Base-by-base conservation (phyloP, 2,888 invertebrate species). In the Anoncus sp. region DNA sequence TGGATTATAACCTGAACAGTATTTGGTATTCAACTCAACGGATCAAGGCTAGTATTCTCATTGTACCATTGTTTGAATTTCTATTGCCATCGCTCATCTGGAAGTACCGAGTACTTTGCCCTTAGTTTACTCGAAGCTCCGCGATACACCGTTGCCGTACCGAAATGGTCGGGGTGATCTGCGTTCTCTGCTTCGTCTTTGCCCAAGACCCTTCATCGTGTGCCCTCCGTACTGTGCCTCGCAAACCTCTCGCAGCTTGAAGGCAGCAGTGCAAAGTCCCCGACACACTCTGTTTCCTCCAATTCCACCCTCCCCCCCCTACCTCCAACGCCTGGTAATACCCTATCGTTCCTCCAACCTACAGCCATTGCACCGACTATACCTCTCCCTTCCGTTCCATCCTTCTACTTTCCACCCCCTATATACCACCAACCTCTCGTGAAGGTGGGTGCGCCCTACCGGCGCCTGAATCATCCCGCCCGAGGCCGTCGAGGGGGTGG, bases 381-480 rank as follows among this genome's bases (percentile, higher is more conserved):
- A 77, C 77, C 80, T 65, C 74, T 76, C 75, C 63, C 75, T 69
- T 72, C 75, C 72, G 75, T 70, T 72, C 70, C 79, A 71, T 72
- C 78, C 80, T 70, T n/a, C n/a, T n/a, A n/a, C n/a, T 67, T 81
- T 73, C 47, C 75, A 66, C 77, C 81, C 77, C 55, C 7, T 60
- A 73, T 53, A 69, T 65, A 16, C 55, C 72, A 79, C 76, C 81
- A 80, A 79, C 81, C 87, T 85, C 82, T 77, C 69, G 83, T 83
- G 87, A 89, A 90, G 90, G 90, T 90, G 90, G 90, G 89, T 90
- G 90, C 90, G 90, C 89, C 90, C 90, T 88, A 90, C 89, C 90
- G 90, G 90, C 90, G 90, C 90, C 90, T 90, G 90, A 90, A 90
- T 90, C 90, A 90, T 90, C 90, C 90, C 88, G 89, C 89, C 88